Percentiles rank a stretch among this genome's conserved stretches.
These are phyloP conservation scores for Glaucomys volans DNA, from an alignment of 2,113 vertebrate genomes.

Conservation along the genomic window DNA sequence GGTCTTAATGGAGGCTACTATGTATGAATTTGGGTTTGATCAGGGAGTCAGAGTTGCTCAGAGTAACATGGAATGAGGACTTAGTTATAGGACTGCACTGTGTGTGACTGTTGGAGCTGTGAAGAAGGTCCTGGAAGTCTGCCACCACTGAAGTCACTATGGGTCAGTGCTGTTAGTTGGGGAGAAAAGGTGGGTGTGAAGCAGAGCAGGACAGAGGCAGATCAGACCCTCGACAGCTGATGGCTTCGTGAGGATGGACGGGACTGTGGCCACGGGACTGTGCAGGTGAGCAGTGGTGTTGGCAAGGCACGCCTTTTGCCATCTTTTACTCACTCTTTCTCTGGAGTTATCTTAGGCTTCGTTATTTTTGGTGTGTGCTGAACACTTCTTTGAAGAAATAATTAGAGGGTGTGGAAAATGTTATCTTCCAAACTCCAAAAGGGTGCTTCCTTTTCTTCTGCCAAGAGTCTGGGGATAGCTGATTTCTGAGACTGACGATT, in stretches of 20 bases:
- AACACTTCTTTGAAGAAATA: background rate
- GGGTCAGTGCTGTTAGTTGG: background rate
- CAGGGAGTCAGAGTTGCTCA: background rate
- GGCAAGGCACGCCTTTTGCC: background rate
- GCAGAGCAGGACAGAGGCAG: background rate
- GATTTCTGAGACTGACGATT: background rate
- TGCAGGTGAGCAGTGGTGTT: background rate
- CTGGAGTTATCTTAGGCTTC: background rate
- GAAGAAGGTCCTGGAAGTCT: background rate
- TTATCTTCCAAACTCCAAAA: background rate
- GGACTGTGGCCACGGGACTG: no score
- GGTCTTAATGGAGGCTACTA: background rate
- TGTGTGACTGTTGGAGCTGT: background rate
- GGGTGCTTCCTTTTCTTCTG: background rate
- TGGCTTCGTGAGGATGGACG: background rate
- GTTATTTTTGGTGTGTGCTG: background rate
- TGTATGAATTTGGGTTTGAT: background rate
- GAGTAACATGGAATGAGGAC: background rate
- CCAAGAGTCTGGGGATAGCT: background rate
- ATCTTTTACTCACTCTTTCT: background rate
- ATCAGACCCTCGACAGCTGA: background rate
- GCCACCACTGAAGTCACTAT: rapidly evolving
- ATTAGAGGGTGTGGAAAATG: background rate
- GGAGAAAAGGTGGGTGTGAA: background rate
- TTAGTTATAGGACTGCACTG: background rate